Evolutionary conservation across 2,113 vertebrate species (phyloP).

Genomic region (Alectura lathami): DNA sequence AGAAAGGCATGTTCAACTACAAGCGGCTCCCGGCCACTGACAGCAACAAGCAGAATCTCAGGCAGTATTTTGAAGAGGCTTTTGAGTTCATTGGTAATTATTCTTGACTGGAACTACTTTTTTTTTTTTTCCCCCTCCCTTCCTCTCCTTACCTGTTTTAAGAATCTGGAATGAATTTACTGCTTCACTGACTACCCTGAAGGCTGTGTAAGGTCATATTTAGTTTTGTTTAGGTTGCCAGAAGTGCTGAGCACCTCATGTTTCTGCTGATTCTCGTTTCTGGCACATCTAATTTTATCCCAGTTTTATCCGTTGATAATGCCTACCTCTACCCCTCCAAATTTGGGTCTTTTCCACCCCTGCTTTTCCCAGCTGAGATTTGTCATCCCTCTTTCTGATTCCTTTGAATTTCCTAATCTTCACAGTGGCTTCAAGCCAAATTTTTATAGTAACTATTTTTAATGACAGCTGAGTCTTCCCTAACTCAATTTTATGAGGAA

Average conservation of each 20-base stretch:
- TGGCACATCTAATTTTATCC: neutral
- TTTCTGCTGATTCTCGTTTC: neutral
- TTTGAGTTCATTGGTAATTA: slow-evolving; percentile 97
- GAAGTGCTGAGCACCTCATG: neutral
- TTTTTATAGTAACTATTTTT: neutral
- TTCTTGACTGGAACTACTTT: neutral
- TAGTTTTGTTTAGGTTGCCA: neutral
- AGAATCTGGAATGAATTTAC: neutral
- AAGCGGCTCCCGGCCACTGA: slow-evolving; percentile 96
- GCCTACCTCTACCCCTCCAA: neutral
- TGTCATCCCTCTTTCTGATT: neutral
- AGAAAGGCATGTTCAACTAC: slow-evolving; percentile 91
- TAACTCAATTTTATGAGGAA: neutral
- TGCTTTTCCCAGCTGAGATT: neutral
- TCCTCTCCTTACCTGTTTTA: neutral
- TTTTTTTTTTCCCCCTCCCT: neutral
- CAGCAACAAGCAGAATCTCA: slow-evolving; percentile 99
- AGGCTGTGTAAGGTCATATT: neutral
- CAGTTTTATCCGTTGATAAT: neutral
- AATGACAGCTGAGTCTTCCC: neutral
- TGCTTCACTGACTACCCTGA: neutral
- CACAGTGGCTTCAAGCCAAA: neutral
- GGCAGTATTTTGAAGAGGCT: slow-evolving; percentile 99
- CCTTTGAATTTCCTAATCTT: neutral
- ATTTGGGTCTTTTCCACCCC: neutral